Base-by-base conservation (phyloP, 2,113 vertebrate species). In the Plecotus auritus region DNA sequence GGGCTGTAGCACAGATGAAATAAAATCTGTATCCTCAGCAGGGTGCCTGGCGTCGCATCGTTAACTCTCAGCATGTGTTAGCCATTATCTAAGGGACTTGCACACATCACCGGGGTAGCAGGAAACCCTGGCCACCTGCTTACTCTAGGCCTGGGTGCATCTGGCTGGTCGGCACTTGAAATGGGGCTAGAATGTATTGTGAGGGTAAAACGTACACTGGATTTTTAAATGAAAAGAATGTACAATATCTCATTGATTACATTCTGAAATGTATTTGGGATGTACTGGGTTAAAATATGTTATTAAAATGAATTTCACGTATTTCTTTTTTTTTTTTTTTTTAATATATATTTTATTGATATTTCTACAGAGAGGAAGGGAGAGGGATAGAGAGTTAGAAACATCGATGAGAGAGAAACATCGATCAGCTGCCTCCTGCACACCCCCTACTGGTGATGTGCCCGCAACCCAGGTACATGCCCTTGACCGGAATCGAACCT, bases 201-300 rank as follows among this genome's bases (percentile, higher is more conserved):
- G 49, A 83, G 20, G 13, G 0, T 23, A 45, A 95, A 78, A 51
- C 0, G 2, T 22, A 82, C 26, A 32, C 1, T 54, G 16, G 17
- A 32, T 92, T 91, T 83, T 74, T 69, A 78, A 78, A 72, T 12
- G 16, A n/a, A 82, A 49, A 49, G 76, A 67, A 28, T 13, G 32
- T 23, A 69, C 70, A 77, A 1, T 35, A 72, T 9, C 35, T 69
- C 12, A n/a, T 10, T 45, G 35, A 66, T 70, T 78, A 59, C 17
- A 51, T 32, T 11, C 51, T 76, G 35, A 84, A 70, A 89, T 35
- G 35, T 40, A 77, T 22, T 80, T 90, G 94, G 30, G 88, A 67
- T 85, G 51, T 16, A 61, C 4, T 9, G 18, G 13, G 14, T 82
- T 66, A 88, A 91, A 81, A 72, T 4, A 32, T 17, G 40, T 83